phyloP scores from a whole-genome alignment of 1,140 invertebrate genomes.

The Metopolophium dirhodum region DNA sequence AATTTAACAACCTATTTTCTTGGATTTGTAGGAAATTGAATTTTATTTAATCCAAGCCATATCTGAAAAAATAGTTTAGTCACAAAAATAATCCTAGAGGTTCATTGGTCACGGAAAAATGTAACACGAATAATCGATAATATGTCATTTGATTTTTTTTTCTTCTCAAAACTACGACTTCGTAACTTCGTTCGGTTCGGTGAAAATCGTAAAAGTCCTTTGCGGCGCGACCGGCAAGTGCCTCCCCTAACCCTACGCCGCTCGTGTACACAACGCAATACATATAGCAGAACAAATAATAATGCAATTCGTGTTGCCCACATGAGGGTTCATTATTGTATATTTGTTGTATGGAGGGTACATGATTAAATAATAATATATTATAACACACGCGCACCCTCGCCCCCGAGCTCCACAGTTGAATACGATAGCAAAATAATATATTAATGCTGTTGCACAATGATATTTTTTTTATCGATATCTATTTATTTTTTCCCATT shows the following conservation, averaged over 20 bases:
- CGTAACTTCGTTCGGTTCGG: background rate
- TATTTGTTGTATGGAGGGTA: background rate
- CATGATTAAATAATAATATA: slow-evolving; percentile 1
- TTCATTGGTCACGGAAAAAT: background rate
- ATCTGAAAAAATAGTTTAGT: background rate
- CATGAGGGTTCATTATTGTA: background rate
- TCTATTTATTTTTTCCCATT: background rate
- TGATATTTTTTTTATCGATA: background rate
- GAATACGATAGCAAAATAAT: background rate
- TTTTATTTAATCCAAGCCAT: background rate
- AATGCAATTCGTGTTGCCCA: background rate
- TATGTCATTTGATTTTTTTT: background rate
- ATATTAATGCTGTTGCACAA: background rate
- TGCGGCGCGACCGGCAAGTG: background rate
- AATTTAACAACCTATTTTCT: slow-evolving; percentile 4
- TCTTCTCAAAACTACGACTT: background rate
- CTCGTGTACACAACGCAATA: background rate
- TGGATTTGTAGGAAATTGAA: background rate
- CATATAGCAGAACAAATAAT: background rate
- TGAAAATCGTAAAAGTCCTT: background rate
- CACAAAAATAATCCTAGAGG: background rate
- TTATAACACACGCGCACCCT: background rate
- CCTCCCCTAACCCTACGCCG: background rate
- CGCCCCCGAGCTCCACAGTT: background rate
- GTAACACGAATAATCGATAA: background rate